A percentile compares a stretch with the other conserved stretches of the same genome.
phyloP scores from a whole-genome alignment of 37 sponge, comb jelly and placozoan genomes.

The Aphrocallistes beatrix region DNA sequence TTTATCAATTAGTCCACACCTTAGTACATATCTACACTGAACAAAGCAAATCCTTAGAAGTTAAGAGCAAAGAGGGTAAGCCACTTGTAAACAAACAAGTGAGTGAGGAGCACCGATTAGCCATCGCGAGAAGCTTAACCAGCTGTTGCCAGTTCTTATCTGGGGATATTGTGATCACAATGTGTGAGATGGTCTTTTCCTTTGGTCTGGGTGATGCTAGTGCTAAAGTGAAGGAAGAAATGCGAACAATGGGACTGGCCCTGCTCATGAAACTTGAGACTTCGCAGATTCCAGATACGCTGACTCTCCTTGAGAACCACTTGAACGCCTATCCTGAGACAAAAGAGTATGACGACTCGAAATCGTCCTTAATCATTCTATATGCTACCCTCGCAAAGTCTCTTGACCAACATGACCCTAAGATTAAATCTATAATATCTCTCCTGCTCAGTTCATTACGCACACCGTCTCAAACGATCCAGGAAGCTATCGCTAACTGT shows the following conservation, averaged over 20 bases:
- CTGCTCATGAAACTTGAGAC: not conserved
- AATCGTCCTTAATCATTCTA: constrained; percentile 77
- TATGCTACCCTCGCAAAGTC: constrained; percentile 94
- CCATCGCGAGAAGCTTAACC: not conserved
- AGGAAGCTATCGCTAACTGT: constrained; percentile 86
- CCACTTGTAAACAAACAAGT: not conserved
- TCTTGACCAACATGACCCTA: constrained; percentile 66
- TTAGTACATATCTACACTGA: not conserved
- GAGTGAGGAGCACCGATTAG: not conserved
- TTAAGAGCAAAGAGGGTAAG: not conserved
- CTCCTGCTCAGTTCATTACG: constrained; percentile 67
- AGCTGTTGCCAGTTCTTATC: not conserved
- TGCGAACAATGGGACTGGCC: not conserved
- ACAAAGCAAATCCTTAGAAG: not conserved
- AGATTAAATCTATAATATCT: constrained; percentile 70
- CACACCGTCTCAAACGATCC: constrained; percentile 92
- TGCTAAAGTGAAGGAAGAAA: not conserved
- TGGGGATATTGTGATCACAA: not conserved
- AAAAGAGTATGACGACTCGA: constrained; percentile 45
- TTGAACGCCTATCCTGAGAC: constrained; percentile 40
- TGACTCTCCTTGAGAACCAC: constrained; percentile 69
- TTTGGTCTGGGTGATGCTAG: not conserved
- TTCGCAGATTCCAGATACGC: not conserved
- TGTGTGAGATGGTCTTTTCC: not conserved
- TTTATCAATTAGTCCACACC: not conserved